These are phyloP conservation scores for Augiades crinisus DNA, from an alignment of 2,888 invertebrate genomes.

Conservation along the genomic window DNA sequence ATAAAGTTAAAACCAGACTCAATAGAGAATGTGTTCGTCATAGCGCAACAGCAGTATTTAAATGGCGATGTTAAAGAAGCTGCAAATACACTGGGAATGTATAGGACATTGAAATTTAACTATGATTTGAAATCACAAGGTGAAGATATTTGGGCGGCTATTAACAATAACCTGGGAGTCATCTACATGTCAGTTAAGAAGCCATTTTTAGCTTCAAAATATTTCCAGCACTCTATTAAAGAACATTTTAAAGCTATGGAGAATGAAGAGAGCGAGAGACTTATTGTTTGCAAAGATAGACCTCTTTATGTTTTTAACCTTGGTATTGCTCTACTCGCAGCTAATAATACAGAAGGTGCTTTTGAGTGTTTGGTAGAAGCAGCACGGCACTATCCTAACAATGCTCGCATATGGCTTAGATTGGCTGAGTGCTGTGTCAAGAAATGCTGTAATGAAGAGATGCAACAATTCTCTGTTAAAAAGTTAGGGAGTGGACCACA, in stretches of 20 bases:
- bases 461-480: constrained; percentile 65
- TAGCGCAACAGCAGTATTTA: constrained; percentile 69
- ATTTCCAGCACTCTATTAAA: constrained; percentile 89
- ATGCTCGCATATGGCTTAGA: constrained; percentile 95
- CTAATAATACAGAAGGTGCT: constrained; percentile 90
- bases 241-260: constrained; percentile 83
- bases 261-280: constrained; percentile 61
- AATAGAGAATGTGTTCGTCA: constrained; percentile 70
- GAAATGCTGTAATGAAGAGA: constrained; percentile 82
- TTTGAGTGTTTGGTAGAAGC: constrained; percentile 95
- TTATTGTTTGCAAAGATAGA: constrained; percentile 68
- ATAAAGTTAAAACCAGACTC: constrained; percentile 55
- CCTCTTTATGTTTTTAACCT: constrained; percentile 90
- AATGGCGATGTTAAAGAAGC: constrained; percentile 70
- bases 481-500: constrained; percentile 73
- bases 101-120: constrained; percentile 59
- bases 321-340: constrained; percentile 91
- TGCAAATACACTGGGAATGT: constrained; percentile 59
- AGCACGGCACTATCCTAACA: constrained; percentile 91
- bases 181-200: constrained; percentile 91
- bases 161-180: constrained; percentile 92
- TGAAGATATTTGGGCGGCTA: constrained; percentile 76
- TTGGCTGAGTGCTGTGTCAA: constrained; percentile 96
- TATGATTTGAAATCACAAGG: constrained; percentile 68
- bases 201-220: constrained; percentile 89